Evolutionary conservation across 2,888 invertebrate genomes (phyloP).

Genomic region (Nymphalis polychloros): DNA sequence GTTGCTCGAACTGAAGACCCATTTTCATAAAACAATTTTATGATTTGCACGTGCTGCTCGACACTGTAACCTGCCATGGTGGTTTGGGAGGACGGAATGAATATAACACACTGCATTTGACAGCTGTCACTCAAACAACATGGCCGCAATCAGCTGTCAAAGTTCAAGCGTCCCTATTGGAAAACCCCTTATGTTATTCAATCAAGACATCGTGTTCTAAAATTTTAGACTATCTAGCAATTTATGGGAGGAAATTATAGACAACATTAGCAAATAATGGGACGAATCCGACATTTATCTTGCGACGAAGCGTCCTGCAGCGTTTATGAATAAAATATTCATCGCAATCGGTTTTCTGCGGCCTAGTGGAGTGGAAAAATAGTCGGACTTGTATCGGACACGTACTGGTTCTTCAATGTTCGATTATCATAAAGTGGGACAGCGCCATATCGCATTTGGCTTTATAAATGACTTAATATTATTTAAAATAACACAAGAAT

Average conservation of each 20-base stretch:
- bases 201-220: background rate
- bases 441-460: background rate
- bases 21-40: too few species aligned
- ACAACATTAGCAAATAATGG: slow-evolving; percentile 12
- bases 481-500: too few species aligned
- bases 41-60: too few species aligned
- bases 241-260: background rate
- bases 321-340: slow-evolving; percentile 8
- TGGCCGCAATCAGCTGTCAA: too few species aligned
- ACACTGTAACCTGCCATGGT: too few species aligned
- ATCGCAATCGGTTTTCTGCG: background rate
- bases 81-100: too few species aligned
- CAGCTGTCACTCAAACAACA: too few species aligned
- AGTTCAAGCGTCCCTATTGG: too few species aligned
- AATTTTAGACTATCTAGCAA: background rate
- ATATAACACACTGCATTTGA: too few species aligned
- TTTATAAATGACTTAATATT: background rate
- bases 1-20: too few species aligned
- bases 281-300: slow-evolving; percentile 1
- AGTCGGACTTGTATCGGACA: background rate
- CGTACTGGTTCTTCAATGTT: background rate
- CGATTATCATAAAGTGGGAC: slow-evolving; percentile 1
- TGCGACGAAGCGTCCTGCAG: background rate
- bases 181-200: too few species aligned
- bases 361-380: slow-evolving; percentile 7